phyloP scores from a whole-genome alignment of 92 coral and sea anemone genomes.

The Plumapathes pennacea region DNA sequence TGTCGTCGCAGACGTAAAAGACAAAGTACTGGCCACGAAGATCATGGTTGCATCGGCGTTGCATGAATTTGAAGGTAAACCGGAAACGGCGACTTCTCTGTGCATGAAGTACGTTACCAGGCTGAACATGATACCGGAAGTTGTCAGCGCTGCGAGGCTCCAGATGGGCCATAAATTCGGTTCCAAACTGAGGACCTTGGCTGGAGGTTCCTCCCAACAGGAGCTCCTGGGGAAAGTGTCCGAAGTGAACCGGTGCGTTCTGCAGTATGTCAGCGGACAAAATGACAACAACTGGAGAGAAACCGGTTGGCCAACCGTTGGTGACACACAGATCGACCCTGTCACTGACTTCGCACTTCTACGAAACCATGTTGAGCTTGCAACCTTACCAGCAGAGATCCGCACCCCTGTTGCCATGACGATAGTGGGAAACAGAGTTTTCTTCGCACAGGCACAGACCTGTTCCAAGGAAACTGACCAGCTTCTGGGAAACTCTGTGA shows the following conservation, averaged over 20 bases:
- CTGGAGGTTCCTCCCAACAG: slow-evolving; percentile 61
- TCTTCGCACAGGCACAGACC: slow-evolving; percentile 58
- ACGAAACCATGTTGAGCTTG: slow-evolving; percentile 45
- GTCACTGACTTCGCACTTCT: slow-evolving; percentile 61
- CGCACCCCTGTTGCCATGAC: slow-evolving; percentile 77
- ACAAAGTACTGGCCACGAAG: slow-evolving; percentile 89
- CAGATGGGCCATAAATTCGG: slow-evolving; percentile 66
- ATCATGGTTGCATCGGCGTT: slow-evolving; percentile 93
- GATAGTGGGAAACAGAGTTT: slow-evolving; percentile 52
- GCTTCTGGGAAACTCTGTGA: slow-evolving; percentile 53
- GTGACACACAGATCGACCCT: slow-evolving; percentile 56
- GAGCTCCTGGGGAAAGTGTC: slow-evolving; percentile 73
- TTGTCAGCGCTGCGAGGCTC: slow-evolving; percentile 55
- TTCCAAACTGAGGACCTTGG: slow-evolving; percentile 69
- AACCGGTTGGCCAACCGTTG: slow-evolving; percentile 59
- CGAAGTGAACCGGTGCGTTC: slow-evolving; percentile 86
- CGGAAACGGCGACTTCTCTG: slow-evolving; percentile 77
- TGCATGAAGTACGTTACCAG: slow-evolving; percentile 83
- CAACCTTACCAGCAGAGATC: slow-evolving; percentile 26
- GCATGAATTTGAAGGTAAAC: slow-evolving; percentile 93
- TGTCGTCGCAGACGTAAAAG: slow-evolving; percentile 85
- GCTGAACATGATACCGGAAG: slow-evolving; percentile 74
- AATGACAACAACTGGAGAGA: slow-evolving; percentile 40
- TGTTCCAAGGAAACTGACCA: slow-evolving; percentile 31
- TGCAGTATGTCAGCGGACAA: slow-evolving; percentile 61